Conservation (phyloP, 23 tunicate genomes). For the Trididemnum nubilum region DNA sequence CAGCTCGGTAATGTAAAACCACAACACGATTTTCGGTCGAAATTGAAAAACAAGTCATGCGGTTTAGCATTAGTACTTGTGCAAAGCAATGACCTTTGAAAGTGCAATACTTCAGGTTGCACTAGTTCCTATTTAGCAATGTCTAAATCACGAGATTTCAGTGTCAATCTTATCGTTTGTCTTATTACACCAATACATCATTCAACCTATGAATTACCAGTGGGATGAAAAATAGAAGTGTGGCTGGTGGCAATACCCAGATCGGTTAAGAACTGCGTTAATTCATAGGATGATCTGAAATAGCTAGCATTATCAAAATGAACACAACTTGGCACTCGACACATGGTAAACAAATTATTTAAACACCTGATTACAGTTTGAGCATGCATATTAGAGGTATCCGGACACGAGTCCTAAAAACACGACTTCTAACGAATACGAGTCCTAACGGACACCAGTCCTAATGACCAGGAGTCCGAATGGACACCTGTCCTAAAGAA, state of each 20-base stretch:
- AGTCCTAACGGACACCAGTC: too few species aligned
- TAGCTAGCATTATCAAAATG: conserved; percentile 4
- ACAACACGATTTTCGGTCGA: background rate
- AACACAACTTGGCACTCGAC: background rate
- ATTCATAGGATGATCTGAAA: background rate
- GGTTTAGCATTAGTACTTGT: conserved; percentile 37
- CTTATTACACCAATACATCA: conserved; percentile 3
- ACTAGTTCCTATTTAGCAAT: conserved; percentile 11
- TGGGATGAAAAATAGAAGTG: background rate
- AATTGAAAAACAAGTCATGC: conserved; percentile 23
- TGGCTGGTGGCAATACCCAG: background rate
- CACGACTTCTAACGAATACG: too few species aligned
- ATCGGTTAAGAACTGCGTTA: background rate
- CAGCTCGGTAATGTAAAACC: conserved; percentile 5
- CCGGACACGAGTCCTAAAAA: too few species aligned
- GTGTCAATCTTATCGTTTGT: background rate
- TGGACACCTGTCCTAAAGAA: too few species aligned
- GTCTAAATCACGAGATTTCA: background rate
- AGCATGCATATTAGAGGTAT: background rate
- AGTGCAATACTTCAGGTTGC: conserved; percentile 28
- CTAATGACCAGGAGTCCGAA: too few species aligned
- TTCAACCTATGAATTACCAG: conserved; percentile 22
- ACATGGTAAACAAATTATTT: background rate
- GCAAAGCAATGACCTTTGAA: conserved; percentile 11
- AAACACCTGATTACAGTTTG: background rate